phyloP scores from a whole-genome alignment of 64 coral and sea anemone species.

The Stichodactyla mertensii region DNA sequence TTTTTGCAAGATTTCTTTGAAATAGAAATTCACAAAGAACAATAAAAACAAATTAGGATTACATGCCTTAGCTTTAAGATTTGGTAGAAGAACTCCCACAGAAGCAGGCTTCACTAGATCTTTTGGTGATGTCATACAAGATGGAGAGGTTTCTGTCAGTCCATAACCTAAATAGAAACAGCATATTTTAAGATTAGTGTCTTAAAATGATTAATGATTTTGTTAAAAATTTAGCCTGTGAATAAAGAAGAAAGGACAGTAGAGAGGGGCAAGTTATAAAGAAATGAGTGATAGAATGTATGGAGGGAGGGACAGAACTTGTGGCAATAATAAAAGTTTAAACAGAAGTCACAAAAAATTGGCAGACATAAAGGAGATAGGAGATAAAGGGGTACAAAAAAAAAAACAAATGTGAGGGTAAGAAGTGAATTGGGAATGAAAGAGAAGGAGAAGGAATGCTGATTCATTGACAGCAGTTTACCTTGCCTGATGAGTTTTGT shows the following conservation, averaged over 20 bases:
- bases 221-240: too few relatives aligned
- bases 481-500: constrained; percentile 27
- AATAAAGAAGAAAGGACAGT: too few relatives aligned
- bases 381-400: too few relatives aligned
- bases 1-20: neutral
- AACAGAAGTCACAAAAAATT: too few relatives aligned
- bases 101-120: constrained; percentile 22
- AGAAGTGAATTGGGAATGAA: neutral
- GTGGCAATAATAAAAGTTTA: too few relatives aligned
- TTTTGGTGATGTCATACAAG: neutral
- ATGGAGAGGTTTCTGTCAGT: constrained; percentile 44
- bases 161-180: constrained; percentile 42
- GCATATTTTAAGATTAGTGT: too few relatives aligned
- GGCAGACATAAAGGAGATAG: too few relatives aligned
- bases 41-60: neutral
- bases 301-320: too few relatives aligned
- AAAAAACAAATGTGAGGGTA: neutral
- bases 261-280: too few relatives aligned
- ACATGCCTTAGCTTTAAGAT: constrained; percentile 49
- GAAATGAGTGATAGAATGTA: too few relatives aligned
- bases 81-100: constrained; percentile 30
- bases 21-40: neutral
- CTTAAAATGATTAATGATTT: too few relatives aligned
- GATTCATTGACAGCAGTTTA: neutral
- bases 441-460: neutral